Percentiles rank a stretch among this genome's conserved stretches.
These are phyloP conservation scores for Drosophila testacea DNA, from an alignment of 2,888 invertebrate genomes.

Conservation along the genomic window DNA sequence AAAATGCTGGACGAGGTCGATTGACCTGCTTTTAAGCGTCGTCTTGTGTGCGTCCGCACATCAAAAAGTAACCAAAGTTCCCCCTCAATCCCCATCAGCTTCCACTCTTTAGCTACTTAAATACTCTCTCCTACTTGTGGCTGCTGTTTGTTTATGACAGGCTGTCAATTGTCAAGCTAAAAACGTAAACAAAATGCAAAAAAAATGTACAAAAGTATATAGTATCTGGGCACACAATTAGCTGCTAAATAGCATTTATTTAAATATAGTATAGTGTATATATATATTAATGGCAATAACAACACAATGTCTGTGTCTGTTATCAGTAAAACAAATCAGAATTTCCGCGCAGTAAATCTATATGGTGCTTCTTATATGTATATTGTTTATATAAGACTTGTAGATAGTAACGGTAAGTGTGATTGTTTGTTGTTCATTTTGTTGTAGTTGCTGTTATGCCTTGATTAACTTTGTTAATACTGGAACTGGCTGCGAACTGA, in stretches of 20 bases:
- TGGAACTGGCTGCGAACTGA: constrained; percentile 60
- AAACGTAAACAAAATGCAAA: constrained; percentile 65
- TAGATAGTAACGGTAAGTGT: constrained; percentile 42
- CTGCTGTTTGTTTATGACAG: constrained; percentile 55
- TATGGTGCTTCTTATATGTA: constrained; percentile 7
- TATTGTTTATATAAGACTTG: constrained; percentile 33
- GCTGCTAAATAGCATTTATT: constrained; percentile 42
- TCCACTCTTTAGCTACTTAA: constrained; percentile 2
- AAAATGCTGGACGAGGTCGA: constrained; percentile 73
- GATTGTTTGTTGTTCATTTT: constrained; percentile 28
- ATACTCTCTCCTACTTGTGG: constrained; percentile 11
- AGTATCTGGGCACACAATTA: constrained; percentile 34
- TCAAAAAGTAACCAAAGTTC: constrained; percentile 44
- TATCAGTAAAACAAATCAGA: constrained; percentile 35
- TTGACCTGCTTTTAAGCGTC: constrained; percentile 78
- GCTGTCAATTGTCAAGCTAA: constrained; percentile 68
- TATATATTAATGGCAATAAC: constrained; percentile 17
- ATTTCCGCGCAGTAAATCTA: constrained; percentile 21
- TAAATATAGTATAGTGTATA: constrained; percentile 6
- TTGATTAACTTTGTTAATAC: constrained; percentile 37
- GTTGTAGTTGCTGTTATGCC: constrained; percentile 25
- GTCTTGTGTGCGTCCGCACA: constrained; percentile 61
- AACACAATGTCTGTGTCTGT: constrained; percentile 11
- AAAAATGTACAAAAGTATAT: constrained; percentile 23
- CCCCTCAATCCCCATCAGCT: not conserved